Conservation (phyloP, 1,140 invertebrate genomes). For the Drosophila ironensis region DNA sequence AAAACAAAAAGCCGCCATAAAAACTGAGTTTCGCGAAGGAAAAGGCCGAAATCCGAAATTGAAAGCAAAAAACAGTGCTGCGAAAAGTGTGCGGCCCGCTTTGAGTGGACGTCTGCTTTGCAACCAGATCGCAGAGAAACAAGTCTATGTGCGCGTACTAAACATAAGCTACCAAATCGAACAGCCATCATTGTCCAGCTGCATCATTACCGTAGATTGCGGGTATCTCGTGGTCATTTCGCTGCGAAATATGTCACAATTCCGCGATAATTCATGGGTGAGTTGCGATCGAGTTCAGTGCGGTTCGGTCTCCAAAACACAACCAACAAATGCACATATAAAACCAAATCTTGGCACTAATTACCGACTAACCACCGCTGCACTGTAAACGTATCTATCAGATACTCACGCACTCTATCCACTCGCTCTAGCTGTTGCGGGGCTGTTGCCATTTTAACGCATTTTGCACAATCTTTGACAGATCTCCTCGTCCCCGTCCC, state of each 20-base stretch:
- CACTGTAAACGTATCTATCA: conserved; percentile 9
- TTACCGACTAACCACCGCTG: conserved; percentile 26
- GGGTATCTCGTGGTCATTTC: background rate
- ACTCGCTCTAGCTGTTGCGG: conserved; percentile 1
- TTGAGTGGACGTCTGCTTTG: conserved; percentile 4
- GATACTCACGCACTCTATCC: conserved; percentile 17
- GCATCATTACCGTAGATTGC: conserved; percentile 6
- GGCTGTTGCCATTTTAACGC: background rate
- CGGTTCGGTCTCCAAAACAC: background rate
- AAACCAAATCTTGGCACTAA: conserved; percentile 3
- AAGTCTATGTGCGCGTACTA: background rate
- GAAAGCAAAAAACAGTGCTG: conserved; percentile 45
- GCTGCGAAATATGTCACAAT: conserved; percentile 78
- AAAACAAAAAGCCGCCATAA: background rate
- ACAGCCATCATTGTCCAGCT: conserved; percentile 1
- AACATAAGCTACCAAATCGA: conserved; percentile 3
- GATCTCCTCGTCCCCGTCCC: background rate
- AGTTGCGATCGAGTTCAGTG: conserved; percentile 44
- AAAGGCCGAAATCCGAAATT: conserved; percentile 37
- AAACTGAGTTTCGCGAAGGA: conserved; percentile 32
- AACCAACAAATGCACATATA: background rate
- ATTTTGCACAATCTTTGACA: conserved; percentile 28
- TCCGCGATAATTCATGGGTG: conserved; percentile 82
- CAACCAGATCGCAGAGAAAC: background rate
- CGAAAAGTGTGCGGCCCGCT: background rate